Conservation (phyloP, 2,113 vertebrate species). For the Spilogale gracilis region DNA sequence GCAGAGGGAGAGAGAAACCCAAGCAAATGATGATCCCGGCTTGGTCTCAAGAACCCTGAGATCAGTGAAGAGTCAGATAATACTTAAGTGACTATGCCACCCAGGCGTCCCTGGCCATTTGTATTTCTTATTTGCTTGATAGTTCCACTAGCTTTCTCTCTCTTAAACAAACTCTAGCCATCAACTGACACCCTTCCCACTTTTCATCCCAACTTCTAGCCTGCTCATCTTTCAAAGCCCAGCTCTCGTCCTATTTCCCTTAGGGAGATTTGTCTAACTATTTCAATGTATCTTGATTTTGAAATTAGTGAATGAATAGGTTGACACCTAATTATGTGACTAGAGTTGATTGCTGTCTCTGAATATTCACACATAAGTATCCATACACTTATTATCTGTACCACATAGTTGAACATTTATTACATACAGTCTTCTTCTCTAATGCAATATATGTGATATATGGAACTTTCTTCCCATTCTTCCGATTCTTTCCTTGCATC, state of each 20-base stretch:
- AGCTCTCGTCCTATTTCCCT: not conserved
- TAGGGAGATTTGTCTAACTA: conserved; percentile 4
- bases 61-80: not conserved
- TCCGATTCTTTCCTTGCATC: not conserved
- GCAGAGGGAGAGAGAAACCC: not conserved
- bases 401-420: conserved; percentile 1
- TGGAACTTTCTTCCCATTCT: not conserved
- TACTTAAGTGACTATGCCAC: not conserved
- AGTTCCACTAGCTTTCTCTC: not conserved
- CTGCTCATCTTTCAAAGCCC: not conserved
- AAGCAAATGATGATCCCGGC: not conserved
- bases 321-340: not conserved
- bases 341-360: conserved; percentile 35
- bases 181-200: not conserved
- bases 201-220: not conserved
- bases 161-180: conserved; percentile 35
- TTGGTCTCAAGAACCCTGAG: not conserved
- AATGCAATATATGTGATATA: conserved; percentile 20
- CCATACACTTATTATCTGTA: conserved; percentile 16
- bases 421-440: conserved; percentile 17
- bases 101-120: not conserved
- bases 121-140: conserved; percentile 22
- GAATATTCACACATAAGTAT: not conserved
- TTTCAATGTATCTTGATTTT: conserved; percentile 33
- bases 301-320: conserved; percentile 12